Evolutionary conservation across 2,113 vertebrate genomes (phyloP).

Genomic region (Haemorhous mexicanus): DNA sequence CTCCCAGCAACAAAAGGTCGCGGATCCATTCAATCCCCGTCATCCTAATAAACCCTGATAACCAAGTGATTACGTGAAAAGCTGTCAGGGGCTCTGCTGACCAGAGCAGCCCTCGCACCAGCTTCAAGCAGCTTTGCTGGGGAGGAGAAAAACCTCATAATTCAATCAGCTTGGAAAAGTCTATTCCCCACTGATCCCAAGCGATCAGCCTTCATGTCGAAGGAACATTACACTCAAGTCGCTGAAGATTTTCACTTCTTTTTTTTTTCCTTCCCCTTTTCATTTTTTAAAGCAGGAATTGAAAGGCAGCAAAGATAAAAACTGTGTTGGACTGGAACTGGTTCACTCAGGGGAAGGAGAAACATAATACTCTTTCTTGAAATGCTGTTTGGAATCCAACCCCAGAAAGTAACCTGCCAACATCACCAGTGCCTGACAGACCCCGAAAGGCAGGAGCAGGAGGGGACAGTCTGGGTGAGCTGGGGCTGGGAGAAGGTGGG

Average conservation of each 20-base stretch:
- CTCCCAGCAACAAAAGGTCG: not conserved
- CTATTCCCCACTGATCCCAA: conserved; percentile 37
- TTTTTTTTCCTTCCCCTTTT: not conserved
- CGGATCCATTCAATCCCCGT: not conserved
- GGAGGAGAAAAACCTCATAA: conserved; percentile 3
- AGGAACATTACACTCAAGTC: conserved; percentile 27
- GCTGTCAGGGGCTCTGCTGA: conserved; percentile 7
- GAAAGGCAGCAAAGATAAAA: conserved; percentile 74
- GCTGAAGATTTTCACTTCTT: not conserved
- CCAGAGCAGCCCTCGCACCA: conserved; percentile 39
- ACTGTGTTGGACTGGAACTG: conserved; percentile 70
- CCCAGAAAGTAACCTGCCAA: not conserved
- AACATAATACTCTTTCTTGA: not conserved
- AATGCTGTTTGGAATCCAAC: not conserved
- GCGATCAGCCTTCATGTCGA: not conserved
- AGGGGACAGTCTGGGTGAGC: not conserved
- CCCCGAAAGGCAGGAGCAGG: not conserved
- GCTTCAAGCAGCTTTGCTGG: conserved; percentile 54
- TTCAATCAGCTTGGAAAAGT: conserved; percentile 48
- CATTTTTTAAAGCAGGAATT: conserved; percentile 24
- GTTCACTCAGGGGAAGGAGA: conserved; percentile 60
- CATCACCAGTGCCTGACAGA: not conserved
- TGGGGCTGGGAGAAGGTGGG: not conserved
- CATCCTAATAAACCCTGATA: conserved; percentile 11
- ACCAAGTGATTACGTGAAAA: conserved; percentile 6